Percentiles rank a stretch among this genome's conserved stretches.
phyloP scores from a whole-genome alignment of 2,797 vertebrate genomes.

The Leuciscus waleckii region DNA sequence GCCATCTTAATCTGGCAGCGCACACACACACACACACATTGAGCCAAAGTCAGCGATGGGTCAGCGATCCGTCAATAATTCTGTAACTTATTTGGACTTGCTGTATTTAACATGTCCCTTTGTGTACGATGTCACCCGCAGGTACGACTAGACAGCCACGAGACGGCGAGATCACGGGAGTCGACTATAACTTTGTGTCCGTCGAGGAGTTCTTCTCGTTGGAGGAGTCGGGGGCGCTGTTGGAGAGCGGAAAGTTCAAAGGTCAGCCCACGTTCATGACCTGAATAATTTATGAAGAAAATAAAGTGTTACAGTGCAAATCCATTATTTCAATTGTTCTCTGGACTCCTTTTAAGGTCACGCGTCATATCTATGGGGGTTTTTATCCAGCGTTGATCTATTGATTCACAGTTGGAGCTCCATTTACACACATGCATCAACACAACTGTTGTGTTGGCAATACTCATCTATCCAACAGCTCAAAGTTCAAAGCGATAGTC shows the following conservation, averaged over 20 bases:
- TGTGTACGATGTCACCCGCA: not conserved
- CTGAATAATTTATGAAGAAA: not conserved
- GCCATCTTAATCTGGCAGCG: slow-evolving; percentile 9
- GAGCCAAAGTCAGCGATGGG: slow-evolving; percentile 23
- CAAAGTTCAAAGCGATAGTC: not conserved
- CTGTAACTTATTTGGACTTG: not conserved
- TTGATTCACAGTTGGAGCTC: slow-evolving; percentile 26
- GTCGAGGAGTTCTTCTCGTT: slow-evolving; percentile 72
- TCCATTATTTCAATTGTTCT: not conserved
- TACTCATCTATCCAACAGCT: not conserved
- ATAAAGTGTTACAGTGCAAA: not conserved
- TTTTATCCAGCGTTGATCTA: slow-evolving; percentile 6
- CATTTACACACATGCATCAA: slow-evolving; percentile 30
- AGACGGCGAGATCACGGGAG: slow-evolving; percentile 70
- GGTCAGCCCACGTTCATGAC: slow-evolving; percentile 58
- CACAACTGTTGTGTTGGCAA: slow-evolving; percentile 8
- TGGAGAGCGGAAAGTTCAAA: slow-evolving; percentile 74
- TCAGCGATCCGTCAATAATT: slow-evolving; percentile 33
- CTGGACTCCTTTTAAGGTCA: not conserved
- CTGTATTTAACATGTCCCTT: slow-evolving; percentile 25
- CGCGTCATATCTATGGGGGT: not conserved
- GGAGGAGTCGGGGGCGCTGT: slow-evolving; percentile 71
- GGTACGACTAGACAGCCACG: slow-evolving; percentile 68
- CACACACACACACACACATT: not conserved
- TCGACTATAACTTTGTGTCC: slow-evolving; percentile 74